phyloP scores from a whole-genome alignment of 2,113 vertebrate species.

The Gadus macrocephalus region DNA sequence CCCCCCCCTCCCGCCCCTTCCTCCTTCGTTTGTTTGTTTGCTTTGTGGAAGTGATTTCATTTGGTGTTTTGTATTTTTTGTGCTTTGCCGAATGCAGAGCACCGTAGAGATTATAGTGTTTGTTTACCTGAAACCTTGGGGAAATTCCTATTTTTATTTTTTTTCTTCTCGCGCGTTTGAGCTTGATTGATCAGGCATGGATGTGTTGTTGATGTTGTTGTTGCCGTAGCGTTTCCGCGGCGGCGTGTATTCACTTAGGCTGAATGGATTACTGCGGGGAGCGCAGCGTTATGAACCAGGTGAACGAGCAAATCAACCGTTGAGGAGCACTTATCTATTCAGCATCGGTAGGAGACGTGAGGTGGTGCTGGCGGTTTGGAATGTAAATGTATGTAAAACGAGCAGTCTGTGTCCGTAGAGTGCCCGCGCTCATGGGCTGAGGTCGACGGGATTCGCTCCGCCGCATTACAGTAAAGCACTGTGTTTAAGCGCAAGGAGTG shows the following conservation, averaged over 20 bases:
- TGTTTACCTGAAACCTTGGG: constrained; percentile 65
- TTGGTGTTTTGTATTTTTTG: constrained; percentile 31
- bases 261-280: constrained; percentile 55
- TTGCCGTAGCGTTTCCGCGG: constrained; percentile 56
- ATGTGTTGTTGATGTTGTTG: constrained; percentile 55
- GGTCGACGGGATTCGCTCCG: too few species aligned
- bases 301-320: constrained; percentile 56
- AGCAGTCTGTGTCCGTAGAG: too few species aligned
- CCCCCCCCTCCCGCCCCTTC: too few species aligned
- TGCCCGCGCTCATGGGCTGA: too few species aligned
- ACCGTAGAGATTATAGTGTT: constrained; percentile 60
- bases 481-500: too few species aligned
- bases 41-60: constrained; percentile 41
- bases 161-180: constrained; percentile 40
- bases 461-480: too few species aligned
- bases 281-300: constrained; percentile 59
- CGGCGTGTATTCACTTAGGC: constrained; percentile 53
- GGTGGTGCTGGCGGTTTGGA: neutral
- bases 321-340: constrained; percentile 46
- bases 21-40: constrained; percentile 33
- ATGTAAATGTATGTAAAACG: too few species aligned
- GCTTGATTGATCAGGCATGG: constrained; percentile 66
- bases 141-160: constrained; percentile 55
- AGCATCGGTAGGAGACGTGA: constrained; percentile 30
- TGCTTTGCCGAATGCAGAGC: constrained; percentile 36